A percentile compares a stretch with the other conserved stretches of the same genome.
These are phyloP conservation scores for Apis florea DNA, from an alignment of 1,140 invertebrate genomes.

Conservation along the genomic window DNA sequence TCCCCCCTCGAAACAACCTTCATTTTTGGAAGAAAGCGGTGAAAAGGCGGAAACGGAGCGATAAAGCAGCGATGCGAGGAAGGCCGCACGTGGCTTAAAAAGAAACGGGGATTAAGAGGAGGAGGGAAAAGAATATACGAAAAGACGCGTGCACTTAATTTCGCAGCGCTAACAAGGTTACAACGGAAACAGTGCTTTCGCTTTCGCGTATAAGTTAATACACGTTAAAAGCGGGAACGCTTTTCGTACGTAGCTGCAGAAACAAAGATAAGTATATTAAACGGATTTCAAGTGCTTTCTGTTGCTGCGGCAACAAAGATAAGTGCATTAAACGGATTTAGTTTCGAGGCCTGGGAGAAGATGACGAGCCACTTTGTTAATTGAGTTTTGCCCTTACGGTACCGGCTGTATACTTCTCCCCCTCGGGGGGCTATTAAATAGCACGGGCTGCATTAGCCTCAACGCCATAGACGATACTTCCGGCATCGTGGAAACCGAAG, in stretches of 20 bases:
- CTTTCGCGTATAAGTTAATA: slow-evolving; percentile 67
- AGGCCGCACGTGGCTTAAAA: too few relatives aligned
- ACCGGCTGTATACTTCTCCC: slow-evolving; percentile 36
- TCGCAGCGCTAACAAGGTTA: slow-evolving; percentile 59
- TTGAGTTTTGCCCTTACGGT: slow-evolving; percentile 57
- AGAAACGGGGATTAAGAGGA: too few relatives aligned
- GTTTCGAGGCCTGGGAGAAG: slow-evolving; percentile 59
- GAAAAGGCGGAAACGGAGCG: too few relatives aligned
- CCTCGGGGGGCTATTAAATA: slow-evolving; percentile 52
- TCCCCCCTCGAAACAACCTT: background rate
- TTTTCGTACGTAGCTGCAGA: slow-evolving; percentile 62
- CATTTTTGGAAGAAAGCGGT: too few relatives aligned
- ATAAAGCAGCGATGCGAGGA: background rate
- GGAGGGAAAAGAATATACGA: background rate
- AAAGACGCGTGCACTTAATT: slow-evolving; percentile 46
- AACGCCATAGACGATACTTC: slow-evolving; percentile 15
- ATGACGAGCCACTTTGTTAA: slow-evolving; percentile 70
- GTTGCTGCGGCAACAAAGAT: slow-evolving; percentile 68
- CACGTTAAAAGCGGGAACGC: slow-evolving; percentile 70
- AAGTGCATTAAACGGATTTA: slow-evolving; percentile 69
- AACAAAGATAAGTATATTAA: slow-evolving; percentile 76
- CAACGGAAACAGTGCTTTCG: slow-evolving; percentile 42
- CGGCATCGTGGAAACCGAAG: slow-evolving; percentile 22
- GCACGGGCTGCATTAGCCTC: slow-evolving; percentile 51
- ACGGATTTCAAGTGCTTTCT: slow-evolving; percentile 69